These are phyloP conservation scores for Galbula dea DNA, from an alignment of 2,113 vertebrate genomes.

Conservation along the genomic window DNA sequence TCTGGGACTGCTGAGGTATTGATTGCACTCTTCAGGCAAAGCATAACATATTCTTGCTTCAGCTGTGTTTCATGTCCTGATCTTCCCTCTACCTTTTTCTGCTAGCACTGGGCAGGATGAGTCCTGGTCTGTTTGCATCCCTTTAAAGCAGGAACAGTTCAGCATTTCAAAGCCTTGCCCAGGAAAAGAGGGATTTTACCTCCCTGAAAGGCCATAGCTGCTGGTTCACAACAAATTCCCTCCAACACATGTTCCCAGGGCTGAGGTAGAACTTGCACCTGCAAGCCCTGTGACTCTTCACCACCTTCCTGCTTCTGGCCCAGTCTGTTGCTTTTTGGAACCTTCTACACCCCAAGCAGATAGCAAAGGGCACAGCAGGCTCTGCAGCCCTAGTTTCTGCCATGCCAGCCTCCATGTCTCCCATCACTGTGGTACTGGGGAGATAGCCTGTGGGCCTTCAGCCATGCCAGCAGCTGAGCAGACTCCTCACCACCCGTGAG, in stretches of 20 bases:
- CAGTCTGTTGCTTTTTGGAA: fast-evolving
- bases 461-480: not conserved
- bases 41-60: not conserved
- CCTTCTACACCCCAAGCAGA: not conserved
- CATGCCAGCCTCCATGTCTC: fast-evolving
- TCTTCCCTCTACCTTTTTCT: not conserved
- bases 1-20: not conserved
- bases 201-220: not conserved
- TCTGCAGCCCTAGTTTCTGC: not conserved
- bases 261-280: not conserved
- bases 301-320: not conserved
- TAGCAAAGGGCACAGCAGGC: not conserved
- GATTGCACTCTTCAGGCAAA: not conserved
- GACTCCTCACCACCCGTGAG: not conserved
- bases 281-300: not conserved
- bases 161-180: not conserved
- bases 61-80: not conserved
- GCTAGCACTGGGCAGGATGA: not conserved
- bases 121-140: not conserved
- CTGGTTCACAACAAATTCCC: not conserved
- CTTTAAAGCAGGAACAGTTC: not conserved
- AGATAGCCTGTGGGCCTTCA: not conserved
- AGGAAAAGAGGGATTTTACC: not conserved
- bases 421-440: not conserved
- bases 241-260: fast-evolving